phyloP scores from a whole-genome alignment of 2,113 vertebrate species.

The Mesitornis unicolor region DNA sequence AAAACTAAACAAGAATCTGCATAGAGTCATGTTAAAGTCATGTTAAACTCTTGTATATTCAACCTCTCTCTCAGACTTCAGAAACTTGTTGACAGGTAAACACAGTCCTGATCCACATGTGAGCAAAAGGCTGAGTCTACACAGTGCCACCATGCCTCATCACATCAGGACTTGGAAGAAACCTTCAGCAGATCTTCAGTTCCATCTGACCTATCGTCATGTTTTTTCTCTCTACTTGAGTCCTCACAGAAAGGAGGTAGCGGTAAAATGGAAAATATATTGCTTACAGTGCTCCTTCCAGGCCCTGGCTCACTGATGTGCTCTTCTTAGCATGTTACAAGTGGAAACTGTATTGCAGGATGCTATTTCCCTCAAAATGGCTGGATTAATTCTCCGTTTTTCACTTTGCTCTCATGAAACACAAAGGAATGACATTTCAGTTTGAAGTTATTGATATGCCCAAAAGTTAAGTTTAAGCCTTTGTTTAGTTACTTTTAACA shows the following conservation, averaged over 20 bases:
- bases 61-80: not conserved
- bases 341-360: not conserved
- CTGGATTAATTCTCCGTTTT: not conserved
- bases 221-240: not conserved
- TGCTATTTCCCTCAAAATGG: not conserved
- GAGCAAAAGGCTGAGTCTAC: not conserved
- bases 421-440: not conserved
- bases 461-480: not conserved
- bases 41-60: not conserved
- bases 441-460: not conserved
- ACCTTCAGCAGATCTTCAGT: not conserved
- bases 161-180: not conserved
- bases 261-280: not conserved
- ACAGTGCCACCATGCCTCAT: fast-evolving
- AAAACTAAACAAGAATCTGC: not conserved
- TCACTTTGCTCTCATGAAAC: not conserved
- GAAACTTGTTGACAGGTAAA: not conserved
- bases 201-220: not conserved
- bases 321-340: not conserved
- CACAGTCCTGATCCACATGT: not conserved
- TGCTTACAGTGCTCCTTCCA: not conserved
- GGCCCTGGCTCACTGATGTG: not conserved
- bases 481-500: not conserved
- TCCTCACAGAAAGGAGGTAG: not conserved
- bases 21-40: too few relatives aligned